Evolutionary conservation across 2,113 vertebrate genomes (phyloP), one percentile per base, ranked within the genome.

Genomic region (Pithys albifrons): DNA sequence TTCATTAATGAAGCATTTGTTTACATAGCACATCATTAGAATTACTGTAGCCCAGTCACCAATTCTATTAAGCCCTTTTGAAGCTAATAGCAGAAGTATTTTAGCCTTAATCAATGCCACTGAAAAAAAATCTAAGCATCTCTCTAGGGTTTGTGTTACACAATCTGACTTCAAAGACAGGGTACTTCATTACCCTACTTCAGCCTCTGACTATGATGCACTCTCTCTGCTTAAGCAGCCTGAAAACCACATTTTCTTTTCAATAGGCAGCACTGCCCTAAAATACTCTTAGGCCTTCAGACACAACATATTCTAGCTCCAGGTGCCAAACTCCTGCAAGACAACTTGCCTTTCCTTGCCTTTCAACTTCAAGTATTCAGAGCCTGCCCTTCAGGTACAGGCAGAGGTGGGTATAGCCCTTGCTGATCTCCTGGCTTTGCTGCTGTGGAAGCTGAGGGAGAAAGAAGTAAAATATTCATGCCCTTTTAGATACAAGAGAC

Each of bases 181-280:
- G 65, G 25, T 13, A 64, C 82, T 90, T 94, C 82, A 73, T 71
- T 67, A 86, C 31, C 33, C 27, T 49, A 2, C 51, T 83, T 84
- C 88, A 83, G 41, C 64, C 73, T 29, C 7, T 37, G 58, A 74
- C 79, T 78, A 0, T 12, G 37, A 91, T 51, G 14, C 33, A 37
- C 37, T 85, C 27, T 35, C 35, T 64, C 75, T 61, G 57, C 61
- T 87, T 81, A 35, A 73, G 58, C 58, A 69, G 87, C 67, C 82
- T 64, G 45, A 59, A 81, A 92, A 78, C 9, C 61, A 39, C 73
- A 81, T 95, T 96, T 95, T 87, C 84, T 78, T 94, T 75, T 87
- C 91, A 90, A 85, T 65, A 75, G 46, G 65, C 79, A 90, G 70
- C 69, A n/a, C 52, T 81, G 73, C 73, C 78, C 85, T 92, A 67